These are phyloP conservation scores for Pterobdella sp. DNA, from an alignment of 2,888 invertebrate species.

Conservation along the genomic window DNA sequence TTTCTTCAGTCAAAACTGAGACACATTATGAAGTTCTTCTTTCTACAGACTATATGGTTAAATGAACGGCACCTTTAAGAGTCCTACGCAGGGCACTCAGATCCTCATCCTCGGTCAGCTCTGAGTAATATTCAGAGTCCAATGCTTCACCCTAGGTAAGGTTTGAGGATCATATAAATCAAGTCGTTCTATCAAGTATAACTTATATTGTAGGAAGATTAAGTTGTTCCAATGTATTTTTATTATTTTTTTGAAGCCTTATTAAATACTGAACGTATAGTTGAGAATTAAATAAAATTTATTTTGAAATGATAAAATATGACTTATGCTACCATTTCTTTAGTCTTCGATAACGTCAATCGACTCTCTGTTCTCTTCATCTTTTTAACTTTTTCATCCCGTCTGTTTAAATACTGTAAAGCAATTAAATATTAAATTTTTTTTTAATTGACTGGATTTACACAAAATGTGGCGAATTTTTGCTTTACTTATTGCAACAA, in stretches of 20 bases:
- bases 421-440: conserved; percentile 74
- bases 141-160: conserved; percentile 48
- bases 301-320: conserved; percentile 65
- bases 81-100: conserved; percentile 65
- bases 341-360: conserved; percentile 89
- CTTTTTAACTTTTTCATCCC: neutral
- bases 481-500: too few relatives aligned
- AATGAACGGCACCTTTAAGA: conserved; percentile 56
- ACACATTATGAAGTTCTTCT: too few relatives aligned
- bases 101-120: conserved; percentile 62
- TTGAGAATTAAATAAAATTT: conserved; percentile 89
- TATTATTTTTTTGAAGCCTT: too few relatives aligned
- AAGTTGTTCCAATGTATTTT: too few relatives aligned
- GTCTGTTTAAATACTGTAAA: conserved; percentile 43
- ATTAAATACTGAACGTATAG: too few relatives aligned
- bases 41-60: too few relatives aligned
- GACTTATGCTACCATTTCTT: conserved; percentile 70
- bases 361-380: conserved; percentile 58
- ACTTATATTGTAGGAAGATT: too few relatives aligned
- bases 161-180: too few relatives aligned
- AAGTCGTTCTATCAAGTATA: too few relatives aligned
- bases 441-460: conserved; percentile 95
- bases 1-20: too few relatives aligned
- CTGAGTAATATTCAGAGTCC: conserved; percentile 49
- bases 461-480: too few relatives aligned